A percentile compares a stretch with the other conserved stretches of the same genome.
Evolutionary conservation across 2,797 vertebrate genomes (phyloP).

Genomic region (Apogon talboti): DNA sequence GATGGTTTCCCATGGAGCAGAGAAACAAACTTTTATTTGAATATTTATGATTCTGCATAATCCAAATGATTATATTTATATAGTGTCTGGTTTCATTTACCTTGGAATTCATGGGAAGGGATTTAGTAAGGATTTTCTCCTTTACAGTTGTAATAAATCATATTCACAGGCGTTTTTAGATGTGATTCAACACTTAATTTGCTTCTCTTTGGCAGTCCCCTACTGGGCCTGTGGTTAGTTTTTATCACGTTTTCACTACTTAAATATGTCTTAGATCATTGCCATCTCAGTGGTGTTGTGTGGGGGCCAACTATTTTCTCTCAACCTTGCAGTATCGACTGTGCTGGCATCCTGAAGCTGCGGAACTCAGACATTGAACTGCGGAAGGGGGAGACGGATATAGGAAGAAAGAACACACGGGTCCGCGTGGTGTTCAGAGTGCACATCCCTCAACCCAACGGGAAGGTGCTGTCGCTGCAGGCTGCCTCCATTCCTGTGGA

Average conservation of each 20-base stretch:
- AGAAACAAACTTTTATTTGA: constrained; percentile 40
- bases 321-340: constrained; percentile 90
- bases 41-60: constrained; percentile 50
- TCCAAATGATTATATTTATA: constrained; percentile 49
- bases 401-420: constrained; percentile 97
- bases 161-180: constrained; percentile 58
- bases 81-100: constrained; percentile 60
- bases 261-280: constrained; percentile 48
- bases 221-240: constrained; percentile 59
- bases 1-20: constrained; percentile 53
- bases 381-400: constrained; percentile 98
- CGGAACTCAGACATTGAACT: constrained; percentile 99
- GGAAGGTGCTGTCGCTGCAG: constrained; percentile 97
- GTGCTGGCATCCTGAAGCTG: constrained; percentile 97
- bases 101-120: constrained; percentile 40
- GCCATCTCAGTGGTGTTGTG: constrained; percentile 24
- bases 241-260: constrained; percentile 58
- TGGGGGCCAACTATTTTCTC: constrained; percentile 58
- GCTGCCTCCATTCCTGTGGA: constrained; percentile 96
- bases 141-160: constrained; percentile 64
- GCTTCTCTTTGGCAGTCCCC: constrained; percentile 40
- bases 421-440: constrained; percentile 97
- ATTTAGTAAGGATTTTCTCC: constrained; percentile 55
- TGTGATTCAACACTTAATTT: constrained; percentile 53
- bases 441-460: constrained; percentile 95